Conservation (phyloP, 2,797 vertebrate genomes). For the Girardinus metallicus region DNA sequence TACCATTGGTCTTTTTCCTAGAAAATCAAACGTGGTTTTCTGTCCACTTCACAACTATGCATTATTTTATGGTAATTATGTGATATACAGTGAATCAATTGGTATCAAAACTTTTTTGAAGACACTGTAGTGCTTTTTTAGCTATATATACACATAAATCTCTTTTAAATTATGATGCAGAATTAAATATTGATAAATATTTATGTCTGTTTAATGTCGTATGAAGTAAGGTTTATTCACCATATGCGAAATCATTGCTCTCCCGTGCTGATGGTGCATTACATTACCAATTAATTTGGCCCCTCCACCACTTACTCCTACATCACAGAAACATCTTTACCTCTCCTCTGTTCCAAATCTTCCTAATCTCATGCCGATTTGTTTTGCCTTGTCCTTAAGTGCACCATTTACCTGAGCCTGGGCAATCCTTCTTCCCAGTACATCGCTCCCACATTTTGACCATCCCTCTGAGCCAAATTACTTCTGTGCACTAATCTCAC, state of each 20-base stretch:
- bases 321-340: conserved; percentile 45
- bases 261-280: conserved; percentile 29
- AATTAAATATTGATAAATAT: not conserved
- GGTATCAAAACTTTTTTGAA: not conserved
- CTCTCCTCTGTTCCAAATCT: conserved; percentile 45
- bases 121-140: not conserved
- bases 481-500: conserved; percentile 56
- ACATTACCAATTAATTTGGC: conserved; percentile 42
- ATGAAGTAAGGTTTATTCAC: not conserved
- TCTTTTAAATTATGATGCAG: not conserved
- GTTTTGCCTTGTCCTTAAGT: conserved; percentile 48
- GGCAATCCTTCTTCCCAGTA: conserved; percentile 45
- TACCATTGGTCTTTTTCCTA: not conserved
- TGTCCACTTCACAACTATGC: not conserved
- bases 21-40: not conserved
- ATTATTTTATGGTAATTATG: not conserved
- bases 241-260: conserved; percentile 31
- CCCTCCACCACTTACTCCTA: conserved; percentile 33
- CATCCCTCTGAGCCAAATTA: conserved; percentile 59
- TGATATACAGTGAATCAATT: not conserved
- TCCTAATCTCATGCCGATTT: conserved; percentile 47
- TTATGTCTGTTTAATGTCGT: not conserved
- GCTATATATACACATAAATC: not conserved
- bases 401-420: conserved; percentile 53
- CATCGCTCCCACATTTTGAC: conserved; percentile 38